These are phyloP conservation scores for Anniella stebbinsi DNA, from an alignment of 2,797 vertebrate genomes.

Conservation along the genomic window DNA sequence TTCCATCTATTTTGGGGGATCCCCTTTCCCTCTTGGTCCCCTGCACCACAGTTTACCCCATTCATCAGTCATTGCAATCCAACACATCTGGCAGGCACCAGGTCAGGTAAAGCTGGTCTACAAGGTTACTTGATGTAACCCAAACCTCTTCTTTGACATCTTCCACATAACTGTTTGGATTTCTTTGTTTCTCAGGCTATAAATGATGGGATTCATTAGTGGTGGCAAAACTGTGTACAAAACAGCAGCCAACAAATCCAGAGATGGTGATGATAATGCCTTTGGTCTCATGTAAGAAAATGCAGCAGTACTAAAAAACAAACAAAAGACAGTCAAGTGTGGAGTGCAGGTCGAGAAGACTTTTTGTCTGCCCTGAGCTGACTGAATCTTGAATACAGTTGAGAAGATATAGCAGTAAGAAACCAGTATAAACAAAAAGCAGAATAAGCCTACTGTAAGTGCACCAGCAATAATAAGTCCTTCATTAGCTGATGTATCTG, in stretches of 20 bases:
- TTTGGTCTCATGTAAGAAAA: neutral
- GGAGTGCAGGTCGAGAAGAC: constrained; percentile 5
- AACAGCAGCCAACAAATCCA: neutral
- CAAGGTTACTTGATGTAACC: no score
- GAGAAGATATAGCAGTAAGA: constrained; percentile 14
- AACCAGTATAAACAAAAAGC: constrained; percentile 13
- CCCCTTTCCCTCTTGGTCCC: no score
- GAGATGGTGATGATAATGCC: neutral
- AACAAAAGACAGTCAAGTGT: neutral
- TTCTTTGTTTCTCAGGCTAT: neutral
- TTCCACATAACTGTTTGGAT: neutral
- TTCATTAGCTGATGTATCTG: neutral
- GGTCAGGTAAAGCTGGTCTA: no score
- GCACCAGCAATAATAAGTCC: neutral
- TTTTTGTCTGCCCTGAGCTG: neutral
- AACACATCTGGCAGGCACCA: no score
- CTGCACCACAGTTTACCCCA: no score
- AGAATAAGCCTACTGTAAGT: neutral
- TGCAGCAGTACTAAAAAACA: neutral
- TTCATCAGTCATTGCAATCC: no score
- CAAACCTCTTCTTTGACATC: neutral
- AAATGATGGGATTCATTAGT: constrained; percentile 5
- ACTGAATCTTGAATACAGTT: constrained; percentile 34
- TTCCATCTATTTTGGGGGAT: no score
- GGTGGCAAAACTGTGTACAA: neutral